Evolutionary conservation across 1,140 invertebrate genomes (phyloP).

Genomic region (Brachionus asplanchnoidis): DNA sequence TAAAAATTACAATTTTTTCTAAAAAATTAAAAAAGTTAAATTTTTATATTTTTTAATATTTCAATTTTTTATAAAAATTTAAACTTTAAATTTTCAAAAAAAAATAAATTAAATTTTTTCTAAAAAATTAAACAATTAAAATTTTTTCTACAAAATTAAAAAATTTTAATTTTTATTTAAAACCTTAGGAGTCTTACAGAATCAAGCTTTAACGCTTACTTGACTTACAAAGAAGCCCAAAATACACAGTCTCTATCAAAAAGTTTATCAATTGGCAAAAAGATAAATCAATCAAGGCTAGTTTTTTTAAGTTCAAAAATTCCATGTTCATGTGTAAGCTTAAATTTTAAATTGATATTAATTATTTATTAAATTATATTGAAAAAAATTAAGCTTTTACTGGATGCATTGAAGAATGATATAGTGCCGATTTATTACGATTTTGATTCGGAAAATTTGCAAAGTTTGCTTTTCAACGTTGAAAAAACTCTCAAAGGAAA

Average conservation of each 20-base stretch:
- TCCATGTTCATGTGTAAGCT: background rate
- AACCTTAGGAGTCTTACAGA: constrained; percentile 20
- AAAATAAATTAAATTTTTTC: no score
- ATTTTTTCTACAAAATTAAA: no score
- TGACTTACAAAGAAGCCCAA: background rate
- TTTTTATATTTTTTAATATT: no score
- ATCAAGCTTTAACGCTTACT: constrained; percentile 24
- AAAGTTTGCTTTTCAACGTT: background rate
- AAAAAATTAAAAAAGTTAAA: no score
- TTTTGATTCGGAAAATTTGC: background rate
- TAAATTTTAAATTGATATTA: background rate
- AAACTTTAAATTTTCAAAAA: no score
- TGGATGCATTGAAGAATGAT: background rate
- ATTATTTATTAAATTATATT: background rate
- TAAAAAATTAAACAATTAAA: no score
- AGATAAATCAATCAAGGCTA: background rate
- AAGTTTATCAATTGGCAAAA: background rate
- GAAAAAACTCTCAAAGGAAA: constrained; percentile 3
- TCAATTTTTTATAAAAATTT: no score
- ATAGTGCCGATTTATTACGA: background rate
- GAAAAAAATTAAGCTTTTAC: background rate
- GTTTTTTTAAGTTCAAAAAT: constrained; percentile 21
- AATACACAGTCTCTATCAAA: background rate
- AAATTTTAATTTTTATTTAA: background rate
- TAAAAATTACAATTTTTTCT: no score